Percentiles rank a stretch among this genome's conserved stretches.
Conservation (phyloP, 2,113 vertebrate species). For the Naja naja region DNA sequence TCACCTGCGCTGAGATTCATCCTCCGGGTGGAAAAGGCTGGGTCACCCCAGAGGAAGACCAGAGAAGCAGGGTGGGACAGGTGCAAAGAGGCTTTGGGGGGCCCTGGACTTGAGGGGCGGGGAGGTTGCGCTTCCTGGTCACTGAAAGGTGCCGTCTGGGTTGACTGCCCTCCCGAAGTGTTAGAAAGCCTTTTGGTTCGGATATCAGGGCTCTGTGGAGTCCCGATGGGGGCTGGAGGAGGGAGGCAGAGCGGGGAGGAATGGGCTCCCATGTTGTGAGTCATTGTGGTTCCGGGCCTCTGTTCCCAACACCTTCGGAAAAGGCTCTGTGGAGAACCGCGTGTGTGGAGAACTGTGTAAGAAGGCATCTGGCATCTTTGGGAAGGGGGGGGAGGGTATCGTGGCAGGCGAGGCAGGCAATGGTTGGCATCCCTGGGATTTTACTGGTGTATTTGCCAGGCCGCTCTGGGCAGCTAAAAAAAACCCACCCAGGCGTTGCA, state of each 20-base stretch:
- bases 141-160: not conserved
- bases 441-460: not conserved
- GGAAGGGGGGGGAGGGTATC: not conserved
- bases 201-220: not conserved
- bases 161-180: not conserved
- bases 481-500: not conserved
- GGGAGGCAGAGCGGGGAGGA: not conserved
- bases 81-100: not conserved
- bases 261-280: not conserved
- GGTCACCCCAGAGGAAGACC: not conserved
- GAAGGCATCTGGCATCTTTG: not conserved
- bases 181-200: not conserved
- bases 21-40: not conserved
- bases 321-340: not conserved
- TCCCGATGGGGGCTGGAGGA: not conserved
- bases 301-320: not conserved
- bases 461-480: not conserved
- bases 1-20: not conserved
- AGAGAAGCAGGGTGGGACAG: accelerated
- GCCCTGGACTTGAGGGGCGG: not conserved
- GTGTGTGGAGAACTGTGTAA: not conserved
- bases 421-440: not conserved
- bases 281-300: not conserved
- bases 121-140: not conserved
- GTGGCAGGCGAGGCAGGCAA: not conserved